Base-by-base conservation (phyloP, 2,888 invertebrate genomes). In the Laspeyria flexula region DNA sequence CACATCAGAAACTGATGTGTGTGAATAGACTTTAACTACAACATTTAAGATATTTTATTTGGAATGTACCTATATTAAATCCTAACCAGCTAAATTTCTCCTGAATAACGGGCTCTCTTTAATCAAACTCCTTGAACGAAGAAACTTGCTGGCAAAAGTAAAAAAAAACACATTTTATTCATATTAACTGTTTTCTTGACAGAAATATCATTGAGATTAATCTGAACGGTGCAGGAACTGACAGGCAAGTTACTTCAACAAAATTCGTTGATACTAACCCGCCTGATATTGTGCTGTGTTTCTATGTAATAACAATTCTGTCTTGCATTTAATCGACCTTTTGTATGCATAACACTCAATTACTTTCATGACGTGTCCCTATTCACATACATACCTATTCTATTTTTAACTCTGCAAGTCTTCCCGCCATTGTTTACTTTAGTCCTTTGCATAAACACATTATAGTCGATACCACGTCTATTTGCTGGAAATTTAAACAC, bases 171-270 rank as follows among this genome's bases (percentile, higher is more conserved):
- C n/a, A 21, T 23, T 12, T 3, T 29, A 11, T 12, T 30, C n/a
- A 30, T 7, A 16, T 16, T 39, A 25, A 35, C 16, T 63, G 53
- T 73, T 79, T 82, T 56, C 75, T 77, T 70, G 63, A 77, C 90
- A 90, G 90, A 85, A 90, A 90, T 80, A 87, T 89, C 69, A 68
- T 87, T 80, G 90, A 88, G 65, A 85, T 90, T 65, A 80, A 79
- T 74, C 73, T 88, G 66, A 78, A 73, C 60, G 79, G 67, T 52
- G 70, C 75, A 53, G 76, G 65, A 56, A 76, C 72, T 30, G 79
- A 77, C 76, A 88, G 89, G 90, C 89, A 88, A 90, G 90, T 89
- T 75, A 43, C 16, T 12, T 15, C 38, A 44, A 38, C 3, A 13
- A 13, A 23, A 27, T 25, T 15, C 9, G 10, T 11, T 45, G 31